phyloP scores from a whole-genome alignment of 2,113 vertebrate genomes.

The Geococcyx californianus region DNA sequence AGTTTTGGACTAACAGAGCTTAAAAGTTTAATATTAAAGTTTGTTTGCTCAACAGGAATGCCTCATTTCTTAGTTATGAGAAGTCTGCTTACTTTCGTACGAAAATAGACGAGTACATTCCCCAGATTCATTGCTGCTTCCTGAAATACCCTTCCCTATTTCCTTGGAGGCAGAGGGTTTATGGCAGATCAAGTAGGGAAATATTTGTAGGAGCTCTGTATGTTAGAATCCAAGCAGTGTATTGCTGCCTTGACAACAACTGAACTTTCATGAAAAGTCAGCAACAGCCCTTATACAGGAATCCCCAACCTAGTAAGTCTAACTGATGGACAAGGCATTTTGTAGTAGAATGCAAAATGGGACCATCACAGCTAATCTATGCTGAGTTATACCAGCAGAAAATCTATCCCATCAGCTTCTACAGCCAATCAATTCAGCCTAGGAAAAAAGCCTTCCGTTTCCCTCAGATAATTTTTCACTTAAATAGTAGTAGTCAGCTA shows the following conservation, averaged over 20 bases:
- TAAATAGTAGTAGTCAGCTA: background rate
- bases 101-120: conserved; percentile 28
- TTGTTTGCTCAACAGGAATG: conserved; percentile 7
- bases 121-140: conserved; percentile 16
- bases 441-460: background rate
- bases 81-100: background rate
- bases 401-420: background rate
- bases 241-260: background rate
- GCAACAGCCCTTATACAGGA: background rate
- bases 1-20: background rate
- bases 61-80: conserved; percentile 11
- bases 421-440: background rate
- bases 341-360: background rate
- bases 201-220: background rate
- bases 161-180: background rate
- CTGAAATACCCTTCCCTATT: background rate
- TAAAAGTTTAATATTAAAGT: background rate
- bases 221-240: background rate
- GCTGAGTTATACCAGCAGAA: background rate
- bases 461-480: background rate
- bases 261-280: background rate
- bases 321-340: background rate
- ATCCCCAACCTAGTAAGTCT: background rate
- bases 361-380: background rate
- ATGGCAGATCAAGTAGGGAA: background rate